Percentiles rank a stretch among this genome's conserved stretches.
Conservation (phyloP, 2,888 invertebrate species). For the Merodon equestris region DNA sequence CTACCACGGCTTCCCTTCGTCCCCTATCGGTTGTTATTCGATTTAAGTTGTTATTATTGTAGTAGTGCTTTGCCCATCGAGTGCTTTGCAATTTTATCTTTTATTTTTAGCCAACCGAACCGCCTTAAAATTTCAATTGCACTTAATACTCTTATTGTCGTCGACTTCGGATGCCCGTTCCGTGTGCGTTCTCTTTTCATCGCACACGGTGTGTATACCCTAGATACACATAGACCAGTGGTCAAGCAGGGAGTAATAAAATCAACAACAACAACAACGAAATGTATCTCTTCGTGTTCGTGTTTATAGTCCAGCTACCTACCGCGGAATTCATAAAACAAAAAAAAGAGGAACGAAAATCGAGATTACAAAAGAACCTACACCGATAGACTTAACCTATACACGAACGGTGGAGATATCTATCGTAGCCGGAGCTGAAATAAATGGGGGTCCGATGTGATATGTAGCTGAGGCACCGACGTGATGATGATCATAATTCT, state of each 20-base stretch:
- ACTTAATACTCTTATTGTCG: conserved; percentile 47
- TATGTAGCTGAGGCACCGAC: background rate
- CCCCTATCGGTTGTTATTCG: conserved; percentile 11
- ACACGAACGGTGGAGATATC: conserved; percentile 2
- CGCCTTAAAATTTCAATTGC: conserved; percentile 62
- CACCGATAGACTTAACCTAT: background rate
- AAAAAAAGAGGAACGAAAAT: conserved; percentile 8
- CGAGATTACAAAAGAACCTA: conserved; percentile 35
- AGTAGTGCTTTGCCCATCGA: background rate
- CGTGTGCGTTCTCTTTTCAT: too few species aligned
- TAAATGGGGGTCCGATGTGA: conserved; percentile 11
- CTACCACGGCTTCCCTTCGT: conserved; percentile 61
- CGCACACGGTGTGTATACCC: background rate
- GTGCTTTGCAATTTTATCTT: conserved; percentile 56
- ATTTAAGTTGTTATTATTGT: background rate
- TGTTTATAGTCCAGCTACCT: conserved; percentile 54
- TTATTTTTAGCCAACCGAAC: conserved; percentile 57
- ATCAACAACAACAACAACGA: too few species aligned
- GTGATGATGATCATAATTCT: conserved; percentile 14
- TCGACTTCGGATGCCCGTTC: conserved; percentile 3
- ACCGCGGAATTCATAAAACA: conserved; percentile 48
- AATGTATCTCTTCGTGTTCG: conserved; percentile 24
- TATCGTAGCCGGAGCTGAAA: conserved; percentile 5
- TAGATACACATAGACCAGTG: conserved; percentile 1
- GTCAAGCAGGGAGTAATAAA: background rate